These are phyloP conservation scores for Guaruba guarouba DNA, from an alignment of 2,113 vertebrate genomes.

Conservation along the genomic window DNA sequence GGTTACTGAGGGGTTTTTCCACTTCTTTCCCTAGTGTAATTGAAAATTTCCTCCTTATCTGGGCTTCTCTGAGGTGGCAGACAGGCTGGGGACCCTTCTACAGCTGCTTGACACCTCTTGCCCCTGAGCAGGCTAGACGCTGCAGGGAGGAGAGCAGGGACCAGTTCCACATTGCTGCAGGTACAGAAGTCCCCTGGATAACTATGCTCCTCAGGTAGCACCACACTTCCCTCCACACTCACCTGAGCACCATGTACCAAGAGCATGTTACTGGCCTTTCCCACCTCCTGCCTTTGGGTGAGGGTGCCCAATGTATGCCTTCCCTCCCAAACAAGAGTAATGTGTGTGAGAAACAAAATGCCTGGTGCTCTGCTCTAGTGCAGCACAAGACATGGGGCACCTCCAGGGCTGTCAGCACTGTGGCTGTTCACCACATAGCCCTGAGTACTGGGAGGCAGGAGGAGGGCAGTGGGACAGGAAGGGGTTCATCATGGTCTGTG, in stretches of 20 bases:
- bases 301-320: neutral
- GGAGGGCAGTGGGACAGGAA: neutral
- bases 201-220: neutral
- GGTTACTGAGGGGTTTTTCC: neutral
- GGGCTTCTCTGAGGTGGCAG: rapidly evolving
- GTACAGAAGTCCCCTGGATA: neutral
- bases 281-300: neutral
- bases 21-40: neutral
- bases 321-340: neutral
- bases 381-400: neutral
- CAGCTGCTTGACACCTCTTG: neutral
- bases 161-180: rapidly evolving
- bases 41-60: neutral
- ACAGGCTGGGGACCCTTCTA: neutral
- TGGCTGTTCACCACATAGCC: neutral
- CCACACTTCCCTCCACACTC: neutral
- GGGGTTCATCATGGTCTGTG: neutral
- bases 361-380: neutral
- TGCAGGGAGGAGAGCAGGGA: neutral
- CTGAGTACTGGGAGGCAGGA: neutral
- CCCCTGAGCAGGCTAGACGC: neutral
- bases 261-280: neutral
- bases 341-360: neutral
- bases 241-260: neutral
- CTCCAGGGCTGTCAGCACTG: neutral